phyloP scores from a whole-genome alignment of 2,797 vertebrate species.

The Picus viridis region DNA sequence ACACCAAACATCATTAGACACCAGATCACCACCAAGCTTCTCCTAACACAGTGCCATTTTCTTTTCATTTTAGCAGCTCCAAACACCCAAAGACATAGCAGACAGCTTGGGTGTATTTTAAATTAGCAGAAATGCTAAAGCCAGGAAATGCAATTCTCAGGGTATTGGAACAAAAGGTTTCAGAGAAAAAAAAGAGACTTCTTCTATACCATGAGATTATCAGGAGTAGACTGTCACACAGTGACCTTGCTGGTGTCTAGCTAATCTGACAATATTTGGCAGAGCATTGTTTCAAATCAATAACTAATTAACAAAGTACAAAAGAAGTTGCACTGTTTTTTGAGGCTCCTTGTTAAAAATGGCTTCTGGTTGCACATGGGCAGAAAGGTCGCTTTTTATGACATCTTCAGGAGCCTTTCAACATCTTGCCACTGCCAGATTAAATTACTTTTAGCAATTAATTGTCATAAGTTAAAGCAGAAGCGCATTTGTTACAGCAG shows the following conservation, averaged over 20 bases:
- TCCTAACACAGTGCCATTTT: not conserved
- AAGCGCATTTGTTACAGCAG: slow-evolving; percentile 81
- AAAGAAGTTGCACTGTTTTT: slow-evolving; percentile 93
- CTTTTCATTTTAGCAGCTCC: slow-evolving; percentile 36
- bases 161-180: slow-evolving; percentile 82
- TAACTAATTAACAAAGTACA: slow-evolving; percentile 99
- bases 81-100: slow-evolving; percentile 42
- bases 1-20: not conserved
- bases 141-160: slow-evolving; percentile 60
- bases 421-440: slow-evolving; percentile 93
- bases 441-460: slow-evolving; percentile 97
- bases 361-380: slow-evolving; percentile 86
- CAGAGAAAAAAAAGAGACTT: slow-evolving; percentile 59
- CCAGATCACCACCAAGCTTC: slow-evolving; percentile 17
- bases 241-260: slow-evolving; percentile 89
- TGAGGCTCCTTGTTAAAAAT: slow-evolving; percentile 93
- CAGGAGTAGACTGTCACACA: slow-evolving; percentile 82
- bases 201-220: slow-evolving; percentile 81
- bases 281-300: slow-evolving; percentile 99
- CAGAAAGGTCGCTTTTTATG: slow-evolving; percentile 96
- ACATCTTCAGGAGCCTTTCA: slow-evolving; percentile 90
- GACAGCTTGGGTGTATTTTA: slow-evolving; percentile 61
- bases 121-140: slow-evolving; percentile 76
- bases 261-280: slow-evolving; percentile 95
- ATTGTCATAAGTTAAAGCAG: slow-evolving; percentile 92